phyloP scores from a whole-genome alignment of 2,888 invertebrate species.

The Ennomos fuscantarius region DNA sequence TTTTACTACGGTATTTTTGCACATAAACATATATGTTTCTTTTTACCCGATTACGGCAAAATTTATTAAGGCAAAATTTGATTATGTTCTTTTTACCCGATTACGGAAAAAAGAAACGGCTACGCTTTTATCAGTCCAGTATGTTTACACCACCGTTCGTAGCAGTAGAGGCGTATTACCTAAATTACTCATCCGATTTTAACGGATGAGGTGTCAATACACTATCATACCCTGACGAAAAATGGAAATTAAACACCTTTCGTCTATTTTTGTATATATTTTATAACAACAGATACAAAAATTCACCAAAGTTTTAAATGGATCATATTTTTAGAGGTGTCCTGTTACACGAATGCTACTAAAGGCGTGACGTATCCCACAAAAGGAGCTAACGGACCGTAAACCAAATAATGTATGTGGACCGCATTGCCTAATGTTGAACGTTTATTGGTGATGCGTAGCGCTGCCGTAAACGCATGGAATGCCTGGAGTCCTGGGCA shows the following conservation, averaged over 20 bases:
- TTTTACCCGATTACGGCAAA: no score
- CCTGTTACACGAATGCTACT: slow-evolving; percentile 36
- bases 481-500: slow-evolving; percentile 63
- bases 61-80: no score
- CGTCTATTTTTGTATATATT: no score
- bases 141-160: no score
- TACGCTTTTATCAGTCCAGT: no score
- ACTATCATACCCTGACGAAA: no score
- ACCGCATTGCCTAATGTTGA: slow-evolving; percentile 70
- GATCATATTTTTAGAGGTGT: slow-evolving; percentile 22
- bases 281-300: slow-evolving; percentile 9
- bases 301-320: slow-evolving; percentile 13
- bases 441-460: slow-evolving; percentile 64
- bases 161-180: no score
- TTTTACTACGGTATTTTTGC: slow-evolving; percentile 3
- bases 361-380: slow-evolving; percentile 49
- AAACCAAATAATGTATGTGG: slow-evolving; percentile 71
- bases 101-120: no score
- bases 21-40: no score
- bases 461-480: slow-evolving; percentile 62
- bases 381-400: slow-evolving; percentile 70
- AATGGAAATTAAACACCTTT: background rate
- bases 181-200: no score
- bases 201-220: no score
- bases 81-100: no score